Percentiles rank a stretch among this genome's conserved stretches.
Evolutionary conservation across 2,888 invertebrate species (phyloP).

Genomic region (Pecten maximus): DNA sequence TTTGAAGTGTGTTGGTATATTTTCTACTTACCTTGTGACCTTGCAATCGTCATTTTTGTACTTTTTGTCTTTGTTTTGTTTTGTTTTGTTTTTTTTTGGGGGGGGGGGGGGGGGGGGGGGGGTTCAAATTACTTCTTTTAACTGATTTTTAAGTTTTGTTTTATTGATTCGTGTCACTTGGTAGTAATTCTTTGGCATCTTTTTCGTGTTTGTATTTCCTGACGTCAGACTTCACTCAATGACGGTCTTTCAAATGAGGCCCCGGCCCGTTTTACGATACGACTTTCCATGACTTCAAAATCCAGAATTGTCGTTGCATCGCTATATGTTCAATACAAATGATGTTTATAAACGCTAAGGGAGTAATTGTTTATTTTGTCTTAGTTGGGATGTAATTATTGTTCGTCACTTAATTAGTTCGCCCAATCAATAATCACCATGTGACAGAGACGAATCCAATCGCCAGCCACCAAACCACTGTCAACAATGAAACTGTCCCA

Average conservation of each 20-base stretch:
- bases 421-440: not conserved
- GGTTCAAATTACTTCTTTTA: too few species aligned
- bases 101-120: too few species aligned
- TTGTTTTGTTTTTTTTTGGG: too few species aligned
- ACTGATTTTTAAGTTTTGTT: too few species aligned
- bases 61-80: too few species aligned
- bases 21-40: too few species aligned
- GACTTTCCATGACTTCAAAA: not conserved
- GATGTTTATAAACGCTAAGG: not conserved
- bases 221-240: not conserved
- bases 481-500: not conserved
- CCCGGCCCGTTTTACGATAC: not conserved
- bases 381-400: not conserved
- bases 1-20: too few species aligned
- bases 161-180: too few species aligned
- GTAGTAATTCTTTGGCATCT: too few species aligned
- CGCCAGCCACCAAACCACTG: not conserved
- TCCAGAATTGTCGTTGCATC: not conserved
- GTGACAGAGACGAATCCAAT: not conserved
- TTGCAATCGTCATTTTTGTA: too few species aligned
- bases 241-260: not conserved
- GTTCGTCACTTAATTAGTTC: not conserved
- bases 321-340: not conserved
- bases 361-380: constrained; percentile 11
- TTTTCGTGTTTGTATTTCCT: too few species aligned